Conservation (phyloP, 2,113 vertebrate genomes). For the Gadus macrocephalus region DNA sequence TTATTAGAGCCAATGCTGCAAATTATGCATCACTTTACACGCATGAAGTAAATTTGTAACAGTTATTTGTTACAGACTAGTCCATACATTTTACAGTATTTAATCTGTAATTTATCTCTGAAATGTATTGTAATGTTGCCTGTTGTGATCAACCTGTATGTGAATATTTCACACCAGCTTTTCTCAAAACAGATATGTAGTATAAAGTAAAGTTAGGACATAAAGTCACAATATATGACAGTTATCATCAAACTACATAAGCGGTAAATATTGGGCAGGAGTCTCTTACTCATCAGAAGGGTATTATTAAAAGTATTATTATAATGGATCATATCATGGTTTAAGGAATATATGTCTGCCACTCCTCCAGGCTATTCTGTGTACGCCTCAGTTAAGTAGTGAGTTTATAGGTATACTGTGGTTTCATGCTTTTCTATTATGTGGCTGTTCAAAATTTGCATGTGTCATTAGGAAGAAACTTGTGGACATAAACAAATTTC, state of each 20-base stretch:
- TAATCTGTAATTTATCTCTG: conserved; percentile 55
- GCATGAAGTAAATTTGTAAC: conserved; percentile 38
- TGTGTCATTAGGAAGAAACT: conserved; percentile 38
- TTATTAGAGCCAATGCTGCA: conserved; percentile 34
- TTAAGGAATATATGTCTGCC: neutral
- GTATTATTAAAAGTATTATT: neutral
- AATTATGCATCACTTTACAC: conserved; percentile 39
- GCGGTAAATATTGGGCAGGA: conserved; percentile 9
- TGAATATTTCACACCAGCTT: conserved; percentile 40
- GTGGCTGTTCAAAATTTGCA: conserved; percentile 31
- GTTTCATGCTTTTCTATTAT: conserved; percentile 15
- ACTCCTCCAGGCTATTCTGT: conserved; percentile 9
- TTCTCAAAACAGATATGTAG: conserved; percentile 9
- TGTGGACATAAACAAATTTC: conserved; percentile 22
- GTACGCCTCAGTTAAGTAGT: conserved; percentile 16
- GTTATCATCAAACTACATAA: conserved; percentile 21
- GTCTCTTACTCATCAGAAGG: conserved; percentile 3
- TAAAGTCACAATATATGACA: conserved; percentile 29
- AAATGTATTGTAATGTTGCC: conserved; percentile 51
- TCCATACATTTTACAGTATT: conserved; percentile 50
- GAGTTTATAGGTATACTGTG: conserved; percentile 5
- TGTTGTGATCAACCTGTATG: conserved; percentile 48
- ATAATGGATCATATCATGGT: conserved; percentile 2
- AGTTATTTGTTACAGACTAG: conserved; percentile 25
- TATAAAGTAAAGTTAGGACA: conserved; percentile 11